A percentile compares a stretch with the other conserved stretches of the same genome.
Conservation (phyloP, 2,797 vertebrate genomes). For the Pseudochaenichthys georgianus region DNA sequence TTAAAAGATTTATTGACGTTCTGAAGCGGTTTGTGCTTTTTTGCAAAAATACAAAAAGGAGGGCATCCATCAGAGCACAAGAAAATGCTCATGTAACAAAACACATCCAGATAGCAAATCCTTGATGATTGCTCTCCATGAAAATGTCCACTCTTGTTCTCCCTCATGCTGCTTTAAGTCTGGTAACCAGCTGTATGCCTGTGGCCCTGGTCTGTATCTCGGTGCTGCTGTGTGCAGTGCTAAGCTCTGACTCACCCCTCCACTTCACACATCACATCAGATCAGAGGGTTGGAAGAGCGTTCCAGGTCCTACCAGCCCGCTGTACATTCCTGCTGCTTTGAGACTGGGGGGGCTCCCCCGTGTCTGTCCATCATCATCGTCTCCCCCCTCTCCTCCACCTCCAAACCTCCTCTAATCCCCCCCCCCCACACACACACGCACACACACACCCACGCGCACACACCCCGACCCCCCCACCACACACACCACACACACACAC, state of each 20-base stretch:
- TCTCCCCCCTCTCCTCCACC: slow-evolving; percentile 75
- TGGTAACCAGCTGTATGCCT: slow-evolving; percentile 67
- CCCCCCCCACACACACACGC: slow-evolving; percentile 3
- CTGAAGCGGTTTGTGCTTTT: slow-evolving; percentile 35
- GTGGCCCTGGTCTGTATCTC: slow-evolving; percentile 68
- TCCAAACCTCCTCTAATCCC: slow-evolving; percentile 68
- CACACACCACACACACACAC: too few species aligned
- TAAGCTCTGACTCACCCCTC: slow-evolving; percentile 71
- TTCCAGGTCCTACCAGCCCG: slow-evolving; percentile 79
- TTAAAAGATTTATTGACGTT: slow-evolving; percentile 73
- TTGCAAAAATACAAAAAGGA: slow-evolving; percentile 53
- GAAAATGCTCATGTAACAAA: slow-evolving; percentile 45
- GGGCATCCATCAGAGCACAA: slow-evolving; percentile 55
- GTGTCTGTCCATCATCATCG: slow-evolving; percentile 88
- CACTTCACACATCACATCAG: slow-evolving; percentile 81
- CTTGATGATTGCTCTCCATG: slow-evolving; percentile 16
- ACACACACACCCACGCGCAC: background rate
- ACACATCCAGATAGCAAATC: slow-evolving; percentile 26
- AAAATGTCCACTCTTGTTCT: slow-evolving; percentile 25
- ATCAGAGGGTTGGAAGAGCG: slow-evolving; percentile 74
- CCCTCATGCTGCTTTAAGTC: slow-evolving; percentile 34
- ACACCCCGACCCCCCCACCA: too few species aligned
- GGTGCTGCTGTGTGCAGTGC: slow-evolving; percentile 59
- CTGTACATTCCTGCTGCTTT: slow-evolving; percentile 86
- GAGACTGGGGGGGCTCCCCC: slow-evolving; percentile 80